phyloP scores from a whole-genome alignment of 2,113 vertebrate species.

The Nettapus auritus region DNA sequence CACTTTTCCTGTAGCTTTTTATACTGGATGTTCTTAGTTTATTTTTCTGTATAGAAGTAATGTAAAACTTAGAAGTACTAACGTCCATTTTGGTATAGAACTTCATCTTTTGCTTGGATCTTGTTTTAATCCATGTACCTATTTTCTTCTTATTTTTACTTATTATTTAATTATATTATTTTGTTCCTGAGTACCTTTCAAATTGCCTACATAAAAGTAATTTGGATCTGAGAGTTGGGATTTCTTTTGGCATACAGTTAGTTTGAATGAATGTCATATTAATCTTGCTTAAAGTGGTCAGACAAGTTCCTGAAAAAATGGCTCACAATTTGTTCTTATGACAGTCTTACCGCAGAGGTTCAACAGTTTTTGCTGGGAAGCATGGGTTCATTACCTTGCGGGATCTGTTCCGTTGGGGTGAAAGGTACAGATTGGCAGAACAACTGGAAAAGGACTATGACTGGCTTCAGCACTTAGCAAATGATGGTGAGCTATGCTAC shows the following conservation, averaged over 20 bases:
- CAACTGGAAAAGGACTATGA: slow-evolving; percentile 85
- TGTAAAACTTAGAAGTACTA: background rate
- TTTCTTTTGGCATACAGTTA: background rate
- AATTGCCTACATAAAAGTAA: background rate
- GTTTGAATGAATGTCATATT: background rate
- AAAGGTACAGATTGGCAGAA: slow-evolving; percentile 90
- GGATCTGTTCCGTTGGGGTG: slow-evolving; percentile 97
- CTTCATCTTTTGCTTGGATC: background rate
- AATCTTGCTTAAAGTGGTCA: background rate
- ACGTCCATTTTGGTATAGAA: background rate
- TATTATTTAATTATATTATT: background rate
- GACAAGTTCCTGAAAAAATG: background rate
- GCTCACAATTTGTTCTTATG: background rate
- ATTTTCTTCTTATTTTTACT: background rate
- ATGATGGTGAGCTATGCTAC: slow-evolving; percentile 85
- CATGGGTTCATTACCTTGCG: slow-evolving; percentile 95
- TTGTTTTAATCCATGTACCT: background rate
- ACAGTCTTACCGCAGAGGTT: slow-evolving; percentile 91
- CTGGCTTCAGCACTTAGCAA: slow-evolving; percentile 95
- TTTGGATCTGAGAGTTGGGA: background rate
- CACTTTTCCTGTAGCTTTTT: background rate
- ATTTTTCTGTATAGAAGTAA: background rate
- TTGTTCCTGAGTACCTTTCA: background rate
- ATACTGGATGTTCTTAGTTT: background rate
- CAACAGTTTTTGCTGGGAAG: slow-evolving; percentile 96